Base-by-base conservation (phyloP, 2,888 invertebrate species). In the Dastarcus helophoroides region DNA sequence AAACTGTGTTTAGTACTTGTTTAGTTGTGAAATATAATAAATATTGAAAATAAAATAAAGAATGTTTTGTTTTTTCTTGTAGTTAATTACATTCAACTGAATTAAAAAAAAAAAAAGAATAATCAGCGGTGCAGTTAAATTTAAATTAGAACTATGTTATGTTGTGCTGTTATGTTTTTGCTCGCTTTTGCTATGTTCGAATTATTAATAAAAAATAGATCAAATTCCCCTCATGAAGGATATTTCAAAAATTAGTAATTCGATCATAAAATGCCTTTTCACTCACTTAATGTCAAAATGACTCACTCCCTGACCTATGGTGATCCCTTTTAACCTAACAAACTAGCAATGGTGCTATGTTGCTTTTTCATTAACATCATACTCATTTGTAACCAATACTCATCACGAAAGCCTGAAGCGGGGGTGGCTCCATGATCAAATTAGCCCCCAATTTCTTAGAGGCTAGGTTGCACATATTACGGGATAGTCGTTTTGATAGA, bases 401-500 rank as follows among this genome's bases (percentile, higher is more conserved):
- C 4, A 23, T 23, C 12, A 13, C 7, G 13, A n/a, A 9, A 9
- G 13, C 13, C 24, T 7, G 12, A 10, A 13, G 9, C n/a, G 12
- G 12, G 12, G 8, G 3, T 25, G 25, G 25, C 9, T 4, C n/a
- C 3, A n/a, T n/a, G n/a, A n/a, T n/a, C n/a, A n/a, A n/a, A 19
- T 19, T 7, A 11, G 14, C 10, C n/a, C 22, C 8, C 26, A 10
- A 9, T 8, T n/a, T 4, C 24, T 31, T 24, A 29, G 8, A 19
- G 8, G 8, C 8, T 9, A 27, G 15, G 22, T 30, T 12, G 30
- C 22, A 30, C 19, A 22, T 8, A 13, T 27, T 32, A 32, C 36
- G 38, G 39, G 40, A 38, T 37, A 39, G 44, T 48, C 46, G 46
- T 50, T 48, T 51, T 50, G 47, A 43, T 51, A 39, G 40, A 43